Conservation (phyloP, 1,140 invertebrate genomes). For the Papilio machaon region DNA sequence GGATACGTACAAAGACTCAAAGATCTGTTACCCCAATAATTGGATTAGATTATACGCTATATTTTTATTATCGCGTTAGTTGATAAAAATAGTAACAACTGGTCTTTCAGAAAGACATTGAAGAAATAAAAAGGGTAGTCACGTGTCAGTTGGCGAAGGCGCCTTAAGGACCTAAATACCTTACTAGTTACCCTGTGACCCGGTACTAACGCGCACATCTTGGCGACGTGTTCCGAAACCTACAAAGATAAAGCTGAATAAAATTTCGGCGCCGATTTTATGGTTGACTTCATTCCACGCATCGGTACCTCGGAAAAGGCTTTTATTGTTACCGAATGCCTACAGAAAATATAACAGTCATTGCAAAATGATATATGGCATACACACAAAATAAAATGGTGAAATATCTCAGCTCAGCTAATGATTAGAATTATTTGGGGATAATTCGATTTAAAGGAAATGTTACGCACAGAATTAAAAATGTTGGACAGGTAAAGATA, state of each 20-base stretch:
- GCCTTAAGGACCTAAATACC: slow-evolving; percentile 32
- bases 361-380: not conserved
- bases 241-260: slow-evolving; percentile 41
- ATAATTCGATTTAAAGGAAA: too few relatives aligned
- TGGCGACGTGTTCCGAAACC: slow-evolving; percentile 44
- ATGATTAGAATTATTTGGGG: not conserved
- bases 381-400: not conserved
- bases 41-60: too few relatives aligned
- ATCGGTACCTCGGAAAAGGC: slow-evolving; percentile 28
- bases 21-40: too few relatives aligned
- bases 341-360: not conserved
- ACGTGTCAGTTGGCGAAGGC: slow-evolving; percentile 14
- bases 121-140: not conserved
- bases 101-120: not conserved
- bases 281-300: slow-evolving; percentile 33
- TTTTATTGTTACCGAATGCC: slow-evolving; percentile 12
- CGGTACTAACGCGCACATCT: slow-evolving; percentile 49
- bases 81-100: not conserved
- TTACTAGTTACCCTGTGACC: slow-evolving; percentile 44
- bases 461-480: too few relatives aligned
- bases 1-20: not conserved
- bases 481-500: too few relatives aligned
- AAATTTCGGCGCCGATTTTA: slow-evolving; percentile 41
- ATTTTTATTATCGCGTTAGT: not conserved
- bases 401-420: not conserved